A percentile compares a stretch with the other conserved stretches of the same genome.
Conservation (phyloP, 1,140 invertebrate genomes). For the Hylaeus anthracinus region DNA sequence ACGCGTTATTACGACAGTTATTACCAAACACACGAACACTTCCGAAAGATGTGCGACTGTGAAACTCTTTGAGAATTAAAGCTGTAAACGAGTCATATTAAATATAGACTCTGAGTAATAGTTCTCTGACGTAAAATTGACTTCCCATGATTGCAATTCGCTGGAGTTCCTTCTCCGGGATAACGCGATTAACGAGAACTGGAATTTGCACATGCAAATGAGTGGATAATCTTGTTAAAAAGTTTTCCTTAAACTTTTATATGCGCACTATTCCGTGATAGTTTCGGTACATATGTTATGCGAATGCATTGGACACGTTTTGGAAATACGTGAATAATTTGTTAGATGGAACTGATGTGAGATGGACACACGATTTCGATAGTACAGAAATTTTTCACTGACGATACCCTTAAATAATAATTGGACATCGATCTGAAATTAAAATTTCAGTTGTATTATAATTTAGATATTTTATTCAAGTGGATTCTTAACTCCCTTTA, state of each 20-base stretch:
- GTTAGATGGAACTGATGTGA: no score
- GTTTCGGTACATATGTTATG: not conserved
- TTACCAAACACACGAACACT: constrained; percentile 47
- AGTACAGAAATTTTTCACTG: no score
- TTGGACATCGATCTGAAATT: no score
- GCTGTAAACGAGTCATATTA: not conserved
- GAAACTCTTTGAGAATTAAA: no score
- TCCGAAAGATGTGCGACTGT: not conserved
- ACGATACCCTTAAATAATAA: no score
- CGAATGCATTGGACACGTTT: not conserved
- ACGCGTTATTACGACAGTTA: constrained; percentile 63
- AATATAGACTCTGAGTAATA: not conserved
- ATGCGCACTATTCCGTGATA: not conserved
- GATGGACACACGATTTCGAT: no score
- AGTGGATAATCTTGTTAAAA: not conserved
- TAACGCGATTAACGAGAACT: not conserved
- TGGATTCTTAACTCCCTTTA: no score
- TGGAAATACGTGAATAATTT: no score
- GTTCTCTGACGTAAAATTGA: not conserved
- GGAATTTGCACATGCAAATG: not conserved
- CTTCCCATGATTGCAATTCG: not conserved
- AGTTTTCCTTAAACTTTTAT: not conserved
- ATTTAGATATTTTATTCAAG: no score
- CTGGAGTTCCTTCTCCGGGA: not conserved
- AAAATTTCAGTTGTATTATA: no score